Conservation (phyloP, 2,113 vertebrate genomes). For the Megalops atlanticus region DNA sequence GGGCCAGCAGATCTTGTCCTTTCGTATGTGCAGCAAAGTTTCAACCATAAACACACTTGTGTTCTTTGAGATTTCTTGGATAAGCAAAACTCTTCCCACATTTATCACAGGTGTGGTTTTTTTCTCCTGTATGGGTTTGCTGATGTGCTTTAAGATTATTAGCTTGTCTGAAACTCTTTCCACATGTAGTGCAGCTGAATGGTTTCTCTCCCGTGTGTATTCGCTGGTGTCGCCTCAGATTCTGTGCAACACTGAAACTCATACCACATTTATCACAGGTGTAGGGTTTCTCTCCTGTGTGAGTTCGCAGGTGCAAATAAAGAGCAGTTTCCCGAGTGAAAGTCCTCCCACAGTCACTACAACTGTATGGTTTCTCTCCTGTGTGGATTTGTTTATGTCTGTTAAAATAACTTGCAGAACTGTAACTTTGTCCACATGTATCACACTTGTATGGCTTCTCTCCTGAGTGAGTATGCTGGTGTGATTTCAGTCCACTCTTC, state of each 20-base stretch:
- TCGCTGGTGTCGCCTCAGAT: conserved; percentile 47
- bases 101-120: conserved; percentile 36
- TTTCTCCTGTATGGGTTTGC: conserved; percentile 46
- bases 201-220: conserved; percentile 58
- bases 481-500: conserved; percentile 19
- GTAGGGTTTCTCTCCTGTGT: conserved; percentile 55
- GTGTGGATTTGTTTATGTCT: conserved; percentile 46
- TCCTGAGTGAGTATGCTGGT: conserved; percentile 39
- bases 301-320: conserved; percentile 48
- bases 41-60: conserved; percentile 43
- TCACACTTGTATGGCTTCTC: conserved; percentile 36
- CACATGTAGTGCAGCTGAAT: conserved; percentile 41
- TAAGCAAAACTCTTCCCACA: conserved; percentile 44
- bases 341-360: conserved; percentile 36
- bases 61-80: conserved; percentile 44
- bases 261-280: conserved; percentile 52
- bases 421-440: conserved; percentile 40
- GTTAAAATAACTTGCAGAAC: conserved; percentile 35
- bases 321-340: conserved; percentile 45
- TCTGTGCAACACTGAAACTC: conserved; percentile 55
- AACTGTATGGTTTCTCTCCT: conserved; percentile 7
- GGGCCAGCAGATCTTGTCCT: too few relatives aligned
- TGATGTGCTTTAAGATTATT: conserved; percentile 56
- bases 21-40: background rate
- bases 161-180: conserved; percentile 54